Conservation (phyloP, 2,888 invertebrate species). For the Ariolimax columbianus region DNA sequence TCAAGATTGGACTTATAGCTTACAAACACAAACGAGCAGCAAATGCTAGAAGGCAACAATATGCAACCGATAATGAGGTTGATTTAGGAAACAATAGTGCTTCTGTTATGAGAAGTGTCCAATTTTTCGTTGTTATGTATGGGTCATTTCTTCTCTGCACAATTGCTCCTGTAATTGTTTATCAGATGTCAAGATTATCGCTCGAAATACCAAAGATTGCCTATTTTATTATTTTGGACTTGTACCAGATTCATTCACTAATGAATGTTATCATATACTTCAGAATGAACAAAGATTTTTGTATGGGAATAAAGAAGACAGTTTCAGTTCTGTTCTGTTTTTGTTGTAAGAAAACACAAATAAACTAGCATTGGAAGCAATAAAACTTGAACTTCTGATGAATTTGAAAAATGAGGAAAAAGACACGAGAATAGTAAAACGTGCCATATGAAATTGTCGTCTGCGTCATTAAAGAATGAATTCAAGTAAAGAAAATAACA, state of each 20-base stretch:
- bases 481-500: too few species aligned
- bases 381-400: too few species aligned
- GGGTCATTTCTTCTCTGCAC: not conserved
- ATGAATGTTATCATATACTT: not conserved
- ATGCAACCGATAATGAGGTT: not conserved
- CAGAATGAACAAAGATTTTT: not conserved
- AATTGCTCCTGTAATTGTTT: not conserved
- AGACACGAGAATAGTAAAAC: too few species aligned
- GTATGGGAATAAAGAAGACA: not conserved
- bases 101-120: slow-evolving; percentile 4
- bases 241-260: not conserved
- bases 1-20: slow-evolving; percentile 19
- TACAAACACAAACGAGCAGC: slow-evolving; percentile 5
- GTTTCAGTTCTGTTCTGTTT: too few species aligned
- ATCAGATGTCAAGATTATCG: not conserved
- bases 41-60: not conserved
- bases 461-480: too few species aligned
- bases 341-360: too few species aligned
- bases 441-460: too few species aligned
- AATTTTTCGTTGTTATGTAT: slow-evolving; percentile 12
- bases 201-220: not conserved
- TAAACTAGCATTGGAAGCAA: too few species aligned
- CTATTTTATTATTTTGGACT: not conserved
- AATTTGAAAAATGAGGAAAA: too few species aligned
- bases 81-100: not conserved